Percentiles rank a stretch among this genome's conserved stretches.
Evolutionary conservation across 2,797 vertebrate genomes (phyloP).

Genomic region (Fundulus diaphanus): DNA sequence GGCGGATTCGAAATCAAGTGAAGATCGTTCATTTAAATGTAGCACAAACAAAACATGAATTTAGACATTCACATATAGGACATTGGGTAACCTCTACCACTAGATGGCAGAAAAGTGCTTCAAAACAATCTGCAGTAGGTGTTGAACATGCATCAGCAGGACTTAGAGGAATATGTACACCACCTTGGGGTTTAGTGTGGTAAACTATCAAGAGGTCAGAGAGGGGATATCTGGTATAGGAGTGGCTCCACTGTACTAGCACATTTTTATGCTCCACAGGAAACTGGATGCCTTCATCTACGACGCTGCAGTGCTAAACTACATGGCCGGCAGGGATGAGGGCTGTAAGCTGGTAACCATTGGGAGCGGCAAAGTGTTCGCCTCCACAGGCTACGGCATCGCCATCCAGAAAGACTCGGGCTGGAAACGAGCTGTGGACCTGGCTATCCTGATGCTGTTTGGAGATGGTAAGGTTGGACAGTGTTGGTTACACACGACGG

Average conservation of each 20-base stretch:
- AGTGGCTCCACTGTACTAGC: constrained; percentile 2
- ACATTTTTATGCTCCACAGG: constrained; percentile 69
- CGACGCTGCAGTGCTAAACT: constrained; percentile 97
- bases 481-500: background rate
- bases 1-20: no score
- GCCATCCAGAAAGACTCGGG: constrained; percentile 98
- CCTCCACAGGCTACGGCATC: constrained; percentile 97
- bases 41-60: no score
- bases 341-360: constrained; percentile 99
- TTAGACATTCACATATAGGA: no score
- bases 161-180: background rate
- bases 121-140: no score
- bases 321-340: constrained; percentile 98
- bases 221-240: no score
- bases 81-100: no score
- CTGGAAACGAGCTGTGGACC: constrained; percentile 97
- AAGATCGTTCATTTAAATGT: no score
- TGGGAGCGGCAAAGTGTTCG: constrained; percentile 97
- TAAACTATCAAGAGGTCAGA: background rate
- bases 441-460: constrained; percentile 94
- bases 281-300: constrained; percentile 99
- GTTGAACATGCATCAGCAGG: no score
- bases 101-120: no score
- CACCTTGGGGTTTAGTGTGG: background rate
- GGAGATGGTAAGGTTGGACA: constrained; percentile 85